Evolutionary conservation across 2,113 vertebrate genomes (phyloP).

Genomic region (Sisor rabdophorus): DNA sequence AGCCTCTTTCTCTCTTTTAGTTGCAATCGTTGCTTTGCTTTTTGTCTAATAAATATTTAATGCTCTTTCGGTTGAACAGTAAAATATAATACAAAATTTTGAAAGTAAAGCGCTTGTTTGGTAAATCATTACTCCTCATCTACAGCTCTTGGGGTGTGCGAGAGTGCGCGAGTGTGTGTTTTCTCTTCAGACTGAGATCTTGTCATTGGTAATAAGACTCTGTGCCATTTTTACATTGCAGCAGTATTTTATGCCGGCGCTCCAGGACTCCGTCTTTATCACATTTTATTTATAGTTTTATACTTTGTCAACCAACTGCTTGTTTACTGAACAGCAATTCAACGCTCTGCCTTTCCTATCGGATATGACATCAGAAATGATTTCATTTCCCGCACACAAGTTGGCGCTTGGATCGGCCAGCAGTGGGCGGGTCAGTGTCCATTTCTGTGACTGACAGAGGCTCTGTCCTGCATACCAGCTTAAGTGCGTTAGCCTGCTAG

Average conservation of each 20-base stretch:
- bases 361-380: not conserved
- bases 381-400: conserved; percentile 26
- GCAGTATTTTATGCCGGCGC: not conserved
- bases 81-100: too few relatives aligned
- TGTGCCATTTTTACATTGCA: conserved; percentile 2
- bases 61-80: too few relatives aligned
- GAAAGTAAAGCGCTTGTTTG: too few relatives aligned
- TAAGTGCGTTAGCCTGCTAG: conserved; percentile 34
- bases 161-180: not conserved
- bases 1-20: too few relatives aligned
- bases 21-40: not conserved
- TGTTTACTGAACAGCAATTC: not conserved
- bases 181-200: not conserved
- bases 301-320: not conserved
- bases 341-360: not conserved
- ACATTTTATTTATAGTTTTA: conserved; percentile 11
- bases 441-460: conserved; percentile 40
- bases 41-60: too few relatives aligned
- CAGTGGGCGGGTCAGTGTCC: conserved; percentile 8
- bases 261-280: not conserved
- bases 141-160: not conserved
- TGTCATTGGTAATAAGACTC: not conserved
- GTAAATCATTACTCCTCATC: too few relatives aligned
- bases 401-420: not conserved
- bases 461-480: conserved; percentile 44